These are phyloP conservation scores for Melanostigma gelatinosum DNA, from an alignment of 2,113 vertebrate species.

Conservation along the genomic window DNA sequence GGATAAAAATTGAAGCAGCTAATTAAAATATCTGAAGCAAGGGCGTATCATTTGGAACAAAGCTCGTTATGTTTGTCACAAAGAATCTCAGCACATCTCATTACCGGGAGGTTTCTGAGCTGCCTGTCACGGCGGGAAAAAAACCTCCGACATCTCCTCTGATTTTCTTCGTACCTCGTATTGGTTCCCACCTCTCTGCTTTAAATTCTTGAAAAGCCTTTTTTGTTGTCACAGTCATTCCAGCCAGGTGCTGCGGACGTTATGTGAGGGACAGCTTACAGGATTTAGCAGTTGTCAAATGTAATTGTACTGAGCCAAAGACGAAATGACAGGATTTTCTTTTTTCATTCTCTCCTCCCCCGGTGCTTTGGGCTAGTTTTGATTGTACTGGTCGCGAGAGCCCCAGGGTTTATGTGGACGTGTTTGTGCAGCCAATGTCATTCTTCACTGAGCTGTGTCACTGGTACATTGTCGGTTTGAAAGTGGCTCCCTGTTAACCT, in stretches of 20 bases:
- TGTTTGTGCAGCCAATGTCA: constrained; percentile 59
- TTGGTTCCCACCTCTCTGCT: constrained; percentile 30
- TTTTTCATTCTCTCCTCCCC: neutral
- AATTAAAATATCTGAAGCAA: constrained; percentile 58
- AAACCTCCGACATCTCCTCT: constrained; percentile 3
- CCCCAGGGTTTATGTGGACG: constrained; percentile 40
- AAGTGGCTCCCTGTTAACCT: constrained; percentile 30
- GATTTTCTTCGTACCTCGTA: constrained; percentile 15
- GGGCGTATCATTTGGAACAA: constrained; percentile 35
- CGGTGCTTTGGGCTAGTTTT: constrained; percentile 47
- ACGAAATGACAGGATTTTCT: constrained; percentile 49
- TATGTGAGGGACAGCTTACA: constrained; percentile 56
- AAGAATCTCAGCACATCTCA: neutral
- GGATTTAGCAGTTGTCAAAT: constrained; percentile 58
- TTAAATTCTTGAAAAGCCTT: constrained; percentile 48
- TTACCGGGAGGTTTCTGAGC: constrained; percentile 26
- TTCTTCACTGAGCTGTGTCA: constrained; percentile 57
- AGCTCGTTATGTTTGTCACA: constrained; percentile 27
- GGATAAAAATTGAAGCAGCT: constrained; percentile 42
- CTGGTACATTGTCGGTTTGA: constrained; percentile 34
- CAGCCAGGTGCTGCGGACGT: constrained; percentile 52
- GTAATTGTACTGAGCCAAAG: constrained; percentile 66
- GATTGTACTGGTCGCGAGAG: constrained; percentile 40
- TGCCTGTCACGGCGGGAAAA: constrained; percentile 18
- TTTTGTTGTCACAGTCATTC: constrained; percentile 41